Conservation (phyloP, 2,888 invertebrate species). For the Trichacis sp. region DNA sequence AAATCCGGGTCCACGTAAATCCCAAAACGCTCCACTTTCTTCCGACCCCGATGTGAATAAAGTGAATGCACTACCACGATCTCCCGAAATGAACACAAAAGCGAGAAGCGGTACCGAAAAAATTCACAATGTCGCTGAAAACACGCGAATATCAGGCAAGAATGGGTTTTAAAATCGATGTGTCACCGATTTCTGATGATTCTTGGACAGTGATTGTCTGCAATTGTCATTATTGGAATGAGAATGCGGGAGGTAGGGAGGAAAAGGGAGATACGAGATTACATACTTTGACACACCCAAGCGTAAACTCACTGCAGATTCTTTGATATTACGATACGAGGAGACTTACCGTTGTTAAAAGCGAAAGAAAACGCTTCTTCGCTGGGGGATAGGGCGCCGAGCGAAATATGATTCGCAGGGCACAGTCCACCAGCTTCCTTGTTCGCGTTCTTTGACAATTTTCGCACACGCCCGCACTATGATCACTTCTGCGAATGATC, state of each 20-base stretch:
- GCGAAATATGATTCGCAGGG: conserved; percentile 6
- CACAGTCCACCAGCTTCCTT: conserved; percentile 12
- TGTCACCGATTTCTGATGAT: neutral
- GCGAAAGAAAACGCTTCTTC: conserved; percentile 1
- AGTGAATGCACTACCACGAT: too few species aligned
- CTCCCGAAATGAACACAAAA: too few species aligned
- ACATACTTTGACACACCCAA: conserved; percentile 15
- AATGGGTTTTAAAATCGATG: too few species aligned
- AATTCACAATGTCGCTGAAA: too few species aligned
- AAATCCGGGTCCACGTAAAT: too few species aligned
- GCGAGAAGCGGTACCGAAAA: too few species aligned
- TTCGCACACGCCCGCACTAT: too few species aligned
- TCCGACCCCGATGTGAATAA: too few species aligned
- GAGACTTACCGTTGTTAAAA: conserved; percentile 9
- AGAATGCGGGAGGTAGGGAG: neutral
- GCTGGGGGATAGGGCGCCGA: conserved; percentile 10
- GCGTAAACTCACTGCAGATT: neutral
- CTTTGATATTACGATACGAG: too few species aligned
- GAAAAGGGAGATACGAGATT: conserved; percentile 6
- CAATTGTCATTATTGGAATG: neutral
- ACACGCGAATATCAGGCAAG: too few species aligned
- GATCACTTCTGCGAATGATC: conserved; percentile 5
- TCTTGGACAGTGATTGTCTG: neutral
- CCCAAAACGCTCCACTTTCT: too few species aligned
- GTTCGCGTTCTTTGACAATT: conserved; percentile 7